Base-by-base conservation (phyloP, 2,113 vertebrate genomes). In the Anser brachyrhynchus region DNA sequence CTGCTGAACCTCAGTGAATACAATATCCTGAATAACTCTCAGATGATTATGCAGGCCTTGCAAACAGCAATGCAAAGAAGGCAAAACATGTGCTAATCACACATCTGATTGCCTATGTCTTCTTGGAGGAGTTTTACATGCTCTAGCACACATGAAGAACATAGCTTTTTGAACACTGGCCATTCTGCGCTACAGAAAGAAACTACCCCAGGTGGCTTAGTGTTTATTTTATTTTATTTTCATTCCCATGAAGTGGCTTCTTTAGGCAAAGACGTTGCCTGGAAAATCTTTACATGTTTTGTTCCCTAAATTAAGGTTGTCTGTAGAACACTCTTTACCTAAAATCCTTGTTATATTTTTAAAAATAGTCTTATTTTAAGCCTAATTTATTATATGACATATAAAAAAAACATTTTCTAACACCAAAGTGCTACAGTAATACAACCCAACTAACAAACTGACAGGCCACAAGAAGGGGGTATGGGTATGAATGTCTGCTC, bases 1-100 rank as follows among this genome's bases (percentile, higher is more conserved):
- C 83, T 98, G 92, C 94, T 98, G 83, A 98, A 98, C 13, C 98
- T 98, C 77, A 96, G 96, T 0, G 98, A 98, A 93, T 98, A 98
- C 90, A 98, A 98, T 67, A 46, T 98, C 95, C 87, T 98, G 88
- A 98, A 98, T 88, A 98, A 98, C 77, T 92, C 97, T 2, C 90
- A 98, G 81, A 89, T 49, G 33, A 98, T 98, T 76, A 95, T 97
- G 52, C 95, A 97, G 69, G 98, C 97, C 57, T 78, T 98, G 89
- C 95, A 87, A n/a, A 86, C 37, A 72, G 97, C 95, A 0, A 87
- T 98, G 80, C 97, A 97, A 89, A 98, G 97, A 94, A 97, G 85
- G 71, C 93, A 83, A 51, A 83, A 77, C 23, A 96, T 84, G 85
- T 96, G 87, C 58, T 97, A 65, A 89, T 86, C 11, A 6, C 37